A percentile compares a stretch with the other conserved stretches of the same genome.
Evolutionary conservation across 35 echinoderm and acorn worm species (phyloP).

Genomic region (Chiridota heheva): DNA sequence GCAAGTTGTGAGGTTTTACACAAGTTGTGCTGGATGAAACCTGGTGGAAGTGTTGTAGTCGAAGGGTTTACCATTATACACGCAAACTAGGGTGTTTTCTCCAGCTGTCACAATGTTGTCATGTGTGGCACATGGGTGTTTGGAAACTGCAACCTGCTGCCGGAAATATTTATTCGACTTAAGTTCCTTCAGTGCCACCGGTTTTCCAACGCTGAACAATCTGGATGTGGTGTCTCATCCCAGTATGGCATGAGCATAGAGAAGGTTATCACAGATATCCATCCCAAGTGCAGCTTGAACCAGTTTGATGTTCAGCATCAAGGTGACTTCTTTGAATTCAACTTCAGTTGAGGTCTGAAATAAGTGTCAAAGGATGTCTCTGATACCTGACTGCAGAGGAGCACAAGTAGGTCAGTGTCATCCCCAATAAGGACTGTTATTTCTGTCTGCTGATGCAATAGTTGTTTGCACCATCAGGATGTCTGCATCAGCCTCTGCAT

Average conservation of each 20-base stretch:
- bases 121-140: neutral
- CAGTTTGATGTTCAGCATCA: neutral
- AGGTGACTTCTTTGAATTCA: neutral
- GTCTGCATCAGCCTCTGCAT: neutral
- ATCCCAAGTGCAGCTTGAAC: too few relatives aligned
- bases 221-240: neutral
- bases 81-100: neutral
- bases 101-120: neutral
- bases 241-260: neutral
- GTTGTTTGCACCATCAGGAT: too few relatives aligned
- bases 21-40: neutral
- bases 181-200: too few relatives aligned
- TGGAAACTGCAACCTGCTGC: neutral
- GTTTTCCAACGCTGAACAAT: too few relatives aligned
- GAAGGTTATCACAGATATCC: neutral
- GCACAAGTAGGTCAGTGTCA: too few relatives aligned
- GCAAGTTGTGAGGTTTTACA: slow-evolving; percentile 1
- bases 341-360: neutral
- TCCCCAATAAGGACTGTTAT: neutral
- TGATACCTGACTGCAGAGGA: too few relatives aligned
- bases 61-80: neutral
- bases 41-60: neutral
- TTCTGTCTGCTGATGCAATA: too few relatives aligned
- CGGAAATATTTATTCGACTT: too few relatives aligned
- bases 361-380: neutral